Evolutionary conservation across 2,797 vertebrate species (phyloP), one percentile per base, ranked within the genome.

Genomic region (Cirrhinus mrigala): DNA sequence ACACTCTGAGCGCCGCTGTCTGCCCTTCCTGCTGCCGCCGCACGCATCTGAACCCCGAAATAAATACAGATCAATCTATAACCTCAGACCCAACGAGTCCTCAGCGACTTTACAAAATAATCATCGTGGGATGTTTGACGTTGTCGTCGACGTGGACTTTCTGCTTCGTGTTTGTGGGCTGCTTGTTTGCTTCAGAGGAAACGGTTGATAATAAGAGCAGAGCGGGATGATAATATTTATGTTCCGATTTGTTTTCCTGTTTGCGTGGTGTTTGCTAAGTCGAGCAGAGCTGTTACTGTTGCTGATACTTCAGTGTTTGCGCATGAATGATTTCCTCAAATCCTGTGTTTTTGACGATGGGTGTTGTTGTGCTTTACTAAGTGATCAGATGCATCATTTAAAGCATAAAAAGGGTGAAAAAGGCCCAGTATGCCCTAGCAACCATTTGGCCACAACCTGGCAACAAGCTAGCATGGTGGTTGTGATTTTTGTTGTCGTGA

Each of bases 1-100:
- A 82, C 81, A 81, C 24, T 22, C 48, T 85, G 82, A 87, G 71
- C 76, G 27, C 64, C 3, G 18, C 74, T 70, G 76, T 86, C 88
- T 87, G 79, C 69, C 76, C 71, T 64, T 82, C 68, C 40, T 24
- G 48, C 29, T 15, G 24, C 78, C 48, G 33, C 9, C 14, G 15
- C 79, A 70, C 16, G 11, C 16, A 73, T 82, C 44, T 82, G 4
- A 48, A 29, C 80, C 24, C 40, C 4, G 7, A 73, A 62, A 82
- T 46, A 60, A 58, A 56, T 20, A n/a, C 64, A 15, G 56, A 56
- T 27, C 79, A 20, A 44, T 22, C 3, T 15, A 29, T 29, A 60
- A 22, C 71, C 52, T 40, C 66, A 69, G 46, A 24, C 12, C 9
- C 12, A 68, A 37, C 18, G 5, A 16, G 22, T 24, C 68, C 33